Conservation (phyloP, 2,797 vertebrate species). For the Sandelia bainsii region DNA sequence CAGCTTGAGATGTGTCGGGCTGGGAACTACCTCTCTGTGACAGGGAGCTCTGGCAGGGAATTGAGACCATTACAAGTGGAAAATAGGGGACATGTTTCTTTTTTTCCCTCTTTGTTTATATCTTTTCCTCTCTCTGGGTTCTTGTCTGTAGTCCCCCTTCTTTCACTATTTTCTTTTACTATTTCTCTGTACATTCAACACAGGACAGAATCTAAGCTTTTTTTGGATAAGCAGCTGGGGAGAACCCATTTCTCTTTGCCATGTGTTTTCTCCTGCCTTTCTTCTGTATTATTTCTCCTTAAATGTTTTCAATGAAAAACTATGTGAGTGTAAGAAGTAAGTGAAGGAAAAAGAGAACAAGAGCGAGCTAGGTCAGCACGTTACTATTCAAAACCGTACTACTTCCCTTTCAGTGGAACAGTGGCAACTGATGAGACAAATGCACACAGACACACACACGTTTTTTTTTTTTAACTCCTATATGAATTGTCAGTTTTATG, state of each 20-base stretch:
- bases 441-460: slow-evolving; percentile 8
- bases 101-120: slow-evolving; percentile 69
- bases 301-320: slow-evolving; percentile 34
- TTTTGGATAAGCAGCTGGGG: slow-evolving; percentile 73
- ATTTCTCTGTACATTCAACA: slow-evolving; percentile 71
- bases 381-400: slow-evolving; percentile 15
- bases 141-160: slow-evolving; percentile 33
- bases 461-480: slow-evolving; percentile 11
- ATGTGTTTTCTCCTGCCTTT: slow-evolving; percentile 26
- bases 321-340: slow-evolving; percentile 5
- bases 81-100: slow-evolving; percentile 75
- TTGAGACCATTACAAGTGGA: slow-evolving; percentile 80
- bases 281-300: slow-evolving; percentile 17
- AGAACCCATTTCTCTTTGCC: slow-evolving; percentile 42
- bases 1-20: slow-evolving; percentile 87
- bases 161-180: slow-evolving; percentile 62
- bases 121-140: slow-evolving; percentile 55
- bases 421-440: slow-evolving; percentile 5
- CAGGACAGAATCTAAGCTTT: slow-evolving; percentile 55
- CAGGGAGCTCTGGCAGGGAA: slow-evolving; percentile 81
- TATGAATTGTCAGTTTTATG: slow-evolving; percentile 56
- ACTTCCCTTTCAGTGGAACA: slow-evolving; percentile 22
- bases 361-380: slow-evolving; percentile 24
- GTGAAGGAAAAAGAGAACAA: slow-evolving; percentile 9
- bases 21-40: slow-evolving; percentile 85